These are phyloP conservation scores for Zoroaster sp. DNA, from an alignment of 53 echinoderm and acorn worm genomes.

Conservation along the genomic window DNA sequence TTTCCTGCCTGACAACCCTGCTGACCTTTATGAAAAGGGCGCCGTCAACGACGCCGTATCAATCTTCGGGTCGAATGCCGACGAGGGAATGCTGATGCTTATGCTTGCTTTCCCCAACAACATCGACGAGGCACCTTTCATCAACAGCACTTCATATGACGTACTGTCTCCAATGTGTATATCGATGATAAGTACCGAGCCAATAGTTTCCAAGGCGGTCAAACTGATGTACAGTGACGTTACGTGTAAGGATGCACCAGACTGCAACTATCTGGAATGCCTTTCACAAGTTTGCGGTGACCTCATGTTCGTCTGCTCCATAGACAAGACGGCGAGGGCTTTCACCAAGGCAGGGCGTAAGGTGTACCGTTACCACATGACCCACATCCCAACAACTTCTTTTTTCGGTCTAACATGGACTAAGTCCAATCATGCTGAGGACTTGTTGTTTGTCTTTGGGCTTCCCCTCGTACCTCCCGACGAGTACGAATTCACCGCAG, in stretches of 20 bases:
- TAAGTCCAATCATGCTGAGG: too few relatives aligned
- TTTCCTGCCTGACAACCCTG: slow-evolving; percentile 21
- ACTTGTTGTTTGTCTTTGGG: too few relatives aligned
- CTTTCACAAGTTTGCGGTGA: too few relatives aligned
- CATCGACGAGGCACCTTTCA: too few relatives aligned
- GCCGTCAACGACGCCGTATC: slow-evolving; percentile 40
- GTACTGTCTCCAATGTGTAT: too few relatives aligned
- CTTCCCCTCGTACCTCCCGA: too few relatives aligned
- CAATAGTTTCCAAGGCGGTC: too few relatives aligned
- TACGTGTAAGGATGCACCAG: background rate
- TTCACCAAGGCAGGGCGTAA: background rate
- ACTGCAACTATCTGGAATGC: slow-evolving; percentile 19
- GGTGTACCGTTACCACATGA: background rate
- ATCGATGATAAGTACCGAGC: background rate
- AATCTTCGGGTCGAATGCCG: slow-evolving; percentile 8
- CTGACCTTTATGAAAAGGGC: slow-evolving; percentile 20
- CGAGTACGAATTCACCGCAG: slow-evolving; percentile 4
- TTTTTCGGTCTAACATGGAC: too few relatives aligned
- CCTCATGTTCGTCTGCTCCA: background rate
- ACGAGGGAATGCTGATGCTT: slow-evolving; percentile 55
- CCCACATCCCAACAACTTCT: background rate
- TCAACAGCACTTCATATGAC: too few relatives aligned
- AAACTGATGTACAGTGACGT: too few relatives aligned
- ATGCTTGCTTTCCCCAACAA: too few relatives aligned
- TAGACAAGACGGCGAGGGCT: background rate